phyloP scores from a whole-genome alignment of 2,797 vertebrate species.

The Clamator glandarius region DNA sequence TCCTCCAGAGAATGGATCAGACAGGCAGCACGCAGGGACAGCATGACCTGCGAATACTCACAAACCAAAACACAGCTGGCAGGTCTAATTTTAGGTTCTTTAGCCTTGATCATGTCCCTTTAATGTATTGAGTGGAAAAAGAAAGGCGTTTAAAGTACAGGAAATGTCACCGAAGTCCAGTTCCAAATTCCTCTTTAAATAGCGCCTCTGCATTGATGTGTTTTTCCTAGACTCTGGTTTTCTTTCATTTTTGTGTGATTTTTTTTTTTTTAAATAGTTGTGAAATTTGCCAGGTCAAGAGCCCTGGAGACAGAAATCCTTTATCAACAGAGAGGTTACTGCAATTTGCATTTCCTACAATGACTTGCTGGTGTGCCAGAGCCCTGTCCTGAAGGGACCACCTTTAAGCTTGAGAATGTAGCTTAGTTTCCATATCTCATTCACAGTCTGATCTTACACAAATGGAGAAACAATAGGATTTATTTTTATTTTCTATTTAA shows the following conservation, averaged over 20 bases:
- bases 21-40: constrained; percentile 35
- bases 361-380: constrained; percentile 19
- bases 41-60: constrained; percentile 52
- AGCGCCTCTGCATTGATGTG: constrained; percentile 47
- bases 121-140: constrained; percentile 69
- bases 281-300: constrained; percentile 43
- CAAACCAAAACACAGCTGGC: constrained; percentile 73
- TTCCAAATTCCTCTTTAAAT: constrained; percentile 66
- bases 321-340: background rate
- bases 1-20: constrained; percentile 45
- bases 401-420: background rate
- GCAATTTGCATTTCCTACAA: constrained; percentile 30
- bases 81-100: constrained; percentile 74
- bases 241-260: constrained; percentile 42
- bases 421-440: constrained; percentile 25
- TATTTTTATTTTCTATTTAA: constrained; percentile 63
- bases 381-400: constrained; percentile 12
- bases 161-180: constrained; percentile 56
- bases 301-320: constrained; percentile 12
- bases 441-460: background rate
- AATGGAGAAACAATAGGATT: constrained; percentile 52
- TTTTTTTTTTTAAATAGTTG: background rate
- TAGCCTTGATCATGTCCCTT: constrained; percentile 70
- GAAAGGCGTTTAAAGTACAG: constrained; percentile 62
- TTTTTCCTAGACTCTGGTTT: constrained; percentile 55